A percentile compares a stretch with the other conserved stretches of the same genome.
Conservation (phyloP, 2,113 vertebrate species). For the Tichodroma muraria region DNA sequence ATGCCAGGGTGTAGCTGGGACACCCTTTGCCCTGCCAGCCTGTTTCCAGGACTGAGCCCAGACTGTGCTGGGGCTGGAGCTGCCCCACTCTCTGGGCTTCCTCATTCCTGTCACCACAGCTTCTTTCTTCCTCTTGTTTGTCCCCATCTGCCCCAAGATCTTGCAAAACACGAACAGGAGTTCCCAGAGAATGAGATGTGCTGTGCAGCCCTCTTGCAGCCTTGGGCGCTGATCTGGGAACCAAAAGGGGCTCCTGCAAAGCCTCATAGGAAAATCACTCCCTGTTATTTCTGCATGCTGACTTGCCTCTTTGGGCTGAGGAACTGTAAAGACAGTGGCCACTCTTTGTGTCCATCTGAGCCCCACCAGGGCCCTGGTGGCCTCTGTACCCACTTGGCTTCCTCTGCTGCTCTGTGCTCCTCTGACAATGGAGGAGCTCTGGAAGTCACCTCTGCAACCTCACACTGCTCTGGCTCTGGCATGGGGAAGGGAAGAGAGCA, state of each 20-base stretch:
- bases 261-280: neutral
- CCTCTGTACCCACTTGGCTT: neutral
- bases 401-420: neutral
- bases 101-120: neutral
- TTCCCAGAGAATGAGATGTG: neutral
- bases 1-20: neutral
- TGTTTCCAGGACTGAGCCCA: neutral
- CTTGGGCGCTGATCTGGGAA: neutral
- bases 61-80: neutral
- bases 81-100: neutral
- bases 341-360: neutral
- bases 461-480: accelerated
- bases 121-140: neutral
- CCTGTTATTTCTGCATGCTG: neutral
- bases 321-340: neutral
- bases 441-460: neutral
- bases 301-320: neutral
- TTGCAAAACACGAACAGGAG: neutral
- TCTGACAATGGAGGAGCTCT: neutral
- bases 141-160: neutral
- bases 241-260: neutral
- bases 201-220: neutral
- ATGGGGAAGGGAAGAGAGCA: neutral
- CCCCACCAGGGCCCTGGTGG: neutral
- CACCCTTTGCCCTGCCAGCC: neutral